These are phyloP conservation scores for Uria aalge DNA, from an alignment of 2,113 vertebrate species.

Conservation along the genomic window DNA sequence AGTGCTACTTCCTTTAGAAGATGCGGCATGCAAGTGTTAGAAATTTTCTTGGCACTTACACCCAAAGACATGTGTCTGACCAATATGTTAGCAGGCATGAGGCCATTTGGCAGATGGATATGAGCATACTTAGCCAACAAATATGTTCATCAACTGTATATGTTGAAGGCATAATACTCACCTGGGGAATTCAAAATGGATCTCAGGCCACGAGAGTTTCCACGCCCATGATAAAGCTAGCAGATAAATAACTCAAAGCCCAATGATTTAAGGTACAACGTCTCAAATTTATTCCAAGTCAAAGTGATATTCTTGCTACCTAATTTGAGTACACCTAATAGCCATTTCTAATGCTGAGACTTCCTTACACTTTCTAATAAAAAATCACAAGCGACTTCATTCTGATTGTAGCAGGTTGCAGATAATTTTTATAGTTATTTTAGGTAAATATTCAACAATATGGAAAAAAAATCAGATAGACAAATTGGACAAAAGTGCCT, in stretches of 20 bases:
- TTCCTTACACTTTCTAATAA: not conserved
- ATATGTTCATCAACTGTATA: not conserved
- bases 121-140: not conserved
- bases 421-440: not conserved
- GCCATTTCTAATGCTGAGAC: not conserved
- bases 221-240: not conserved
- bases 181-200: conserved; percentile 6
- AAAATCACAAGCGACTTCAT: not conserved
- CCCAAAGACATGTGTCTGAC: conserved; percentile 31
- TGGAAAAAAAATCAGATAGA: not conserved
- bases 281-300: not conserved
- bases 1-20: not conserved
- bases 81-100: conserved; percentile 22
- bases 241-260: not conserved
- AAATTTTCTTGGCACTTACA: conserved; percentile 15
- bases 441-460: not conserved
- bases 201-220: not conserved
- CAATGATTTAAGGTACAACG: not conserved
- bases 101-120: conserved; percentile 27
- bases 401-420: not conserved
- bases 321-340: not conserved
- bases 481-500: not conserved
- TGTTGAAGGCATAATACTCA: conserved; percentile 18
- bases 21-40: not conserved
- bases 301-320: not conserved